Evolutionary conservation across 2,797 vertebrate species (phyloP).

Genomic region (Notamacropus eugenii): DNA sequence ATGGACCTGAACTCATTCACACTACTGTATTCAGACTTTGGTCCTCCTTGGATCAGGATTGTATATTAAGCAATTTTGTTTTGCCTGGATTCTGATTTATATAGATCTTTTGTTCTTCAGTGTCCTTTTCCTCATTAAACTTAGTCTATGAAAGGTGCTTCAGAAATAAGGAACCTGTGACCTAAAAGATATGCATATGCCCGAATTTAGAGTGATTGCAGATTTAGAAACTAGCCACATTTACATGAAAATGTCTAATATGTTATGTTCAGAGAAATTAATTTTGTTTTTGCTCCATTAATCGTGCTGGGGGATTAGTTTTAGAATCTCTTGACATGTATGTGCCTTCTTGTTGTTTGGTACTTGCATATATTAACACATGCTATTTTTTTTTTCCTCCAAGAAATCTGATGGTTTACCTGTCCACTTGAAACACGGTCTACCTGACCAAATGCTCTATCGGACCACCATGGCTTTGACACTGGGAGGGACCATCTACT

Average conservation of each 20-base stretch:
- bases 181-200: not conserved
- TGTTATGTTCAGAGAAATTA: constrained; percentile 22
- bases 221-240: not conserved
- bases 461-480: constrained; percentile 98
- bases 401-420: constrained; percentile 92
- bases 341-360: constrained; percentile 22
- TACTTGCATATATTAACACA: not conserved
- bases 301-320: not conserved
- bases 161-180: constrained; percentile 27
- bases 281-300: not conserved
- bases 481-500: constrained; percentile 93
- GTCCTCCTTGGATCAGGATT: not conserved
- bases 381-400: constrained; percentile 54
- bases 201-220: constrained; percentile 36
- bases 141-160: not conserved
- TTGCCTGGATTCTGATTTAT: not conserved
- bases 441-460: constrained; percentile 94
- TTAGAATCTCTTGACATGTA: not conserved
- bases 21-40: not conserved
- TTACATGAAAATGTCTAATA: not conserved
- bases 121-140: constrained; percentile 23
- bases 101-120: not conserved
- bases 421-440: constrained; percentile 93
- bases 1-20: not conserved
- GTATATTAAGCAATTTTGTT: constrained; percentile 1